Base-by-base conservation (phyloP, 2,888 invertebrate species). In the Spilarctia lutea region DNA sequence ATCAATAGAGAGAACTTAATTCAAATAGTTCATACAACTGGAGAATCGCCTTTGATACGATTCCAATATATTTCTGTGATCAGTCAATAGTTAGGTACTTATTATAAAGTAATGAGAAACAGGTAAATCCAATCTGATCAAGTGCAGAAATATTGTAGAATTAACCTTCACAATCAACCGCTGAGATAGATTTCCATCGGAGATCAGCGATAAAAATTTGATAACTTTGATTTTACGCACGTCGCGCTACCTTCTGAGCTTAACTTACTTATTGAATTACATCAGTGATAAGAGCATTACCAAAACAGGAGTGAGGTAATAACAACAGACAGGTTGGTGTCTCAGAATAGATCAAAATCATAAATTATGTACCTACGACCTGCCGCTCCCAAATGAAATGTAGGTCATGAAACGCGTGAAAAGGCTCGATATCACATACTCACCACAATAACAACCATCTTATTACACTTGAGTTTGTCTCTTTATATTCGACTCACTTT, bases 281-380 rank as follows among this genome's bases (percentile, higher is more conserved):
- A 60, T 39, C 42, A 56, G 33, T 42, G n/a, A 48, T 30, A 68
- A 73, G 45, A 52, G 67, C 42, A 65, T 73, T 68, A 60, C 68
- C 69, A n/a, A 68, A 81, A 75, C 48, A 60, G 56, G 39, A 76
- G 68, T 56, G 45, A 63, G 74, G 74, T 79, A 78, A 69, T 72
- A 79, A 77, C 74, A 79, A 71, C 69, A 73, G 77, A 77, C 78
- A 80, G 79, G 75, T 78, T 74, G 73, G 71, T 72, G 65, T 76
- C 81, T 83, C 80, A 78, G 77, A 87, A 86, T 85, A 85, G 84
- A 89, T 86, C 78, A 85, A 81, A 75, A 82, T 79, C 83, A 87
- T 92, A 87, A 90, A 91, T 88, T 89, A 91, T 91, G 85, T 82
- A 91, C 74, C 80, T 84, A 80, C 78, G 75, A 83, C 78, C 82